These are phyloP conservation scores for Scalopus aquaticus DNA, from an alignment of 2,113 vertebrate species.

Conservation along the genomic window DNA sequence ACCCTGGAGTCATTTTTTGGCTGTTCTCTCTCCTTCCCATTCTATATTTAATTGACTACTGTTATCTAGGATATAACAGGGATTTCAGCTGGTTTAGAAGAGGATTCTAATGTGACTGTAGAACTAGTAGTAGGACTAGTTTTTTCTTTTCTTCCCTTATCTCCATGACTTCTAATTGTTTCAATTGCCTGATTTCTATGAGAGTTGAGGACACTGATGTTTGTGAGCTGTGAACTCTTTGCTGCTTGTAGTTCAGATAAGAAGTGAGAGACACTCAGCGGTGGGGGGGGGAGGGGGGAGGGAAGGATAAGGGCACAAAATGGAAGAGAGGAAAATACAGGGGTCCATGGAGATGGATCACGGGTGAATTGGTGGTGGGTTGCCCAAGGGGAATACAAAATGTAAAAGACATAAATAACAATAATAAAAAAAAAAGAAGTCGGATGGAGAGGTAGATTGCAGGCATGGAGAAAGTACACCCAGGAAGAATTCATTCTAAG, in stretches of 20 bases:
- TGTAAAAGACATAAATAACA: too few species aligned
- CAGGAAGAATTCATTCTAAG: neutral
- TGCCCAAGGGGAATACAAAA: too few species aligned
- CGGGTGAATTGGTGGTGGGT: too few species aligned
- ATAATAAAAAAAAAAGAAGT: too few species aligned
- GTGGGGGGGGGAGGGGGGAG: too few species aligned
- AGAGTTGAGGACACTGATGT: neutral
- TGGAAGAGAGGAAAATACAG: too few species aligned
- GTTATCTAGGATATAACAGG: neutral
- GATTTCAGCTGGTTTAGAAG: neutral
- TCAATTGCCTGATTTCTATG: neutral
- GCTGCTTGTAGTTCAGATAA: neutral
- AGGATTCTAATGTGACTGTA: neutral
- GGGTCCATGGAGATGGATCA: too few species aligned
- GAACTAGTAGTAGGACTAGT: neutral
- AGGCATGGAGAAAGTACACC: neutral
- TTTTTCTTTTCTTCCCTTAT: neutral
- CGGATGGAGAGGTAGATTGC: neutral
- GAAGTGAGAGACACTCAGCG: too few species aligned
- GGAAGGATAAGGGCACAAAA: too few species aligned
- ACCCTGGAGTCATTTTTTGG: neutral
- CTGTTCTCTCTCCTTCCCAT: neutral
- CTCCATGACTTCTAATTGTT: neutral
- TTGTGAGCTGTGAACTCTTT: neutral
- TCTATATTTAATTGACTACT: neutral